Percentiles rank a stretch among this genome's conserved stretches.
phyloP scores from a whole-genome alignment of 2,797 vertebrate genomes.

The Typhlichthys eigenmanni region DNA sequence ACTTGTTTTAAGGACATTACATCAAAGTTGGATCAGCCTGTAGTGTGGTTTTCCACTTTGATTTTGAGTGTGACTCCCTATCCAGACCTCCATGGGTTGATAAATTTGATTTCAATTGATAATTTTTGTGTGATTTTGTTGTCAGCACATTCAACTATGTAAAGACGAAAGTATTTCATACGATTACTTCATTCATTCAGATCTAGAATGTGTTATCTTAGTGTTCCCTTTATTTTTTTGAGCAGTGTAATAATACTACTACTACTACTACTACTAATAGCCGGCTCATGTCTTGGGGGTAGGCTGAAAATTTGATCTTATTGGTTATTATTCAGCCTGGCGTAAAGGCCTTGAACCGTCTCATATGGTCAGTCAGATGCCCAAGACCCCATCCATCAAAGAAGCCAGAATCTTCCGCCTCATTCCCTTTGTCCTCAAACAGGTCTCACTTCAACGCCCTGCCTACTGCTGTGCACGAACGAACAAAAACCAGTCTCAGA shows the following conservation, averaged over 20 bases:
- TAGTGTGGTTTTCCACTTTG: too few relatives aligned
- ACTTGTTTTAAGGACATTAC: too few relatives aligned
- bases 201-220: too few relatives aligned
- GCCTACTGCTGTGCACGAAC: constrained; percentile 12
- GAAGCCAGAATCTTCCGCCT: constrained; percentile 40
- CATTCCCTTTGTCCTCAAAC: constrained; percentile 44
- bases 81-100: too few relatives aligned
- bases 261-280: constrained; percentile 47
- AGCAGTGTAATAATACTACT: not conserved
- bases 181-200: too few relatives aligned
- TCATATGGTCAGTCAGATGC: constrained; percentile 59
- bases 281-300: constrained; percentile 31
- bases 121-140: too few relatives aligned
- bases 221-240: too few relatives aligned
- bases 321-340: constrained; percentile 61
- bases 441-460: constrained; percentile 34
- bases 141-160: too few relatives aligned
- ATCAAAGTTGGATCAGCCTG: too few relatives aligned
- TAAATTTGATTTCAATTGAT: too few relatives aligned
- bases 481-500: constrained; percentile 23
- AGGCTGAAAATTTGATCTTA: constrained; percentile 70
- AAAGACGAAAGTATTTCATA: too few relatives aligned
- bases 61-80: too few relatives aligned
- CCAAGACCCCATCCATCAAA: constrained; percentile 57
- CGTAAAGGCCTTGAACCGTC: constrained; percentile 60